Evolutionary conservation across 1,140 invertebrate species (phyloP).

Genomic region (Micrasema minimum): DNA sequence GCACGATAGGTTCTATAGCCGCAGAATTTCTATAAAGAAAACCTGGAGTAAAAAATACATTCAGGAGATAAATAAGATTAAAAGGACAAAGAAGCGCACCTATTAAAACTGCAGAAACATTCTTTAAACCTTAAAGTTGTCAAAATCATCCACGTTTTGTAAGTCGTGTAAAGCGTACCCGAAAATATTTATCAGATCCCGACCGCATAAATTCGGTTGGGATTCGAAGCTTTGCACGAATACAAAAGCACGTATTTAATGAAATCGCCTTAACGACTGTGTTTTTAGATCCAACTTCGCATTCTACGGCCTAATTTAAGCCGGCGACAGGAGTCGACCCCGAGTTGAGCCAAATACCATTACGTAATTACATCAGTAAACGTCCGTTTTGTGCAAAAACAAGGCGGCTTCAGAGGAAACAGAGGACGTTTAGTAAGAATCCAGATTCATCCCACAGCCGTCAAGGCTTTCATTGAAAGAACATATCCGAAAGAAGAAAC

Average conservation of each 20-base stretch:
- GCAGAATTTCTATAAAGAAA: too few species aligned
- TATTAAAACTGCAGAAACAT: not conserved
- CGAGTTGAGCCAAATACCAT: slow-evolving; percentile 45
- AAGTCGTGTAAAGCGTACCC: not conserved
- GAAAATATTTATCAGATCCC: slow-evolving; percentile 26
- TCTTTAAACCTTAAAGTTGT: slow-evolving; percentile 3
- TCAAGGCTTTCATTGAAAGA: not conserved
- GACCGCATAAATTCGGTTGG: slow-evolving; percentile 1
- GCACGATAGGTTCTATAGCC: too few species aligned
- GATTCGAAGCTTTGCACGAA: slow-evolving; percentile 7
- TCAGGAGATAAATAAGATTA: too few species aligned
- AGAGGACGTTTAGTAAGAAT: not conserved
- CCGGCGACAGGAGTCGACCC: slow-evolving; percentile 25
- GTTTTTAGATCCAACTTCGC: slow-evolving; percentile 45
- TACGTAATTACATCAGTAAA: slow-evolving; percentile 51
- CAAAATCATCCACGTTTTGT: slow-evolving; percentile 17
- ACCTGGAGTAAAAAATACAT: too few species aligned
- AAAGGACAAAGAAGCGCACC: not conserved
- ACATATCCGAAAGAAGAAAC: too few species aligned
- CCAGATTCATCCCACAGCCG: not conserved
- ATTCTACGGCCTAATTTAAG: slow-evolving; percentile 52
- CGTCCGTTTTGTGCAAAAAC: slow-evolving; percentile 40
- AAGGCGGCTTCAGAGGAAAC: slow-evolving; percentile 14
- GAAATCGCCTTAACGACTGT: slow-evolving; percentile 50
- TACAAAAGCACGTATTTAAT: slow-evolving; percentile 44